phyloP scores from a whole-genome alignment of 1,140 invertebrate species.

The Bilobella aurantiaca region DNA sequence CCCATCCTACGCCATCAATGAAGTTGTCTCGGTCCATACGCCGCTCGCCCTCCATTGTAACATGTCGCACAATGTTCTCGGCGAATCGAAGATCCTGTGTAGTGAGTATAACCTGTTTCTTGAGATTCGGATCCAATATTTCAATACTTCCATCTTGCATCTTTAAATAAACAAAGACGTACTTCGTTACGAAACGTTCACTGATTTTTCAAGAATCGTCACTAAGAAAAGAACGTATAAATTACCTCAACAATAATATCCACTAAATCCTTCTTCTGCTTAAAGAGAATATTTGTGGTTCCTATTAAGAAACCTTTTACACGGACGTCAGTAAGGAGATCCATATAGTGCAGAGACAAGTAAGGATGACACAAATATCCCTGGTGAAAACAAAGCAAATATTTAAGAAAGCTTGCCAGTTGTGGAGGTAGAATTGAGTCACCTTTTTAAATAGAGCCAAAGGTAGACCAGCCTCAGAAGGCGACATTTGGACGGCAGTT shows the following conservation, averaged over 20 bases:
- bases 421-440: neutral
- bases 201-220: slow-evolving; percentile 9
- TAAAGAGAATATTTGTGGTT: slow-evolving; percentile 93
- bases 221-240: slow-evolving; percentile 18
- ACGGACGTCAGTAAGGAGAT: slow-evolving; percentile 75
- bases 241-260: slow-evolving; percentile 83
- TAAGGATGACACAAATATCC: slow-evolving; percentile 93
- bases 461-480: slow-evolving; percentile 31
- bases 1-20: slow-evolving; percentile 69
- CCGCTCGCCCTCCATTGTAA: slow-evolving; percentile 53
- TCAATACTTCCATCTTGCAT: slow-evolving; percentile 74
- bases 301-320: slow-evolving; percentile 88
- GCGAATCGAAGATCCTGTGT: slow-evolving; percentile 94
- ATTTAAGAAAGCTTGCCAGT: neutral
- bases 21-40: slow-evolving; percentile 50
- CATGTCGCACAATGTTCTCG: slow-evolving; percentile 80
- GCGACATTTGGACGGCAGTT: slow-evolving; percentile 30
- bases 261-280: slow-evolving; percentile 83
- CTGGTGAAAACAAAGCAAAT: slow-evolving; percentile 39
- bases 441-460: slow-evolving; percentile 29
- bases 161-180: slow-evolving; percentile 36
- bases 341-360: slow-evolving; percentile 87
- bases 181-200: neutral
- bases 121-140: slow-evolving; percentile 70
- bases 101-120: slow-evolving; percentile 69